Evolutionary conservation across 2,797 vertebrate genomes (phyloP).

Genomic region (Cephalopachus bancanus): DNA sequence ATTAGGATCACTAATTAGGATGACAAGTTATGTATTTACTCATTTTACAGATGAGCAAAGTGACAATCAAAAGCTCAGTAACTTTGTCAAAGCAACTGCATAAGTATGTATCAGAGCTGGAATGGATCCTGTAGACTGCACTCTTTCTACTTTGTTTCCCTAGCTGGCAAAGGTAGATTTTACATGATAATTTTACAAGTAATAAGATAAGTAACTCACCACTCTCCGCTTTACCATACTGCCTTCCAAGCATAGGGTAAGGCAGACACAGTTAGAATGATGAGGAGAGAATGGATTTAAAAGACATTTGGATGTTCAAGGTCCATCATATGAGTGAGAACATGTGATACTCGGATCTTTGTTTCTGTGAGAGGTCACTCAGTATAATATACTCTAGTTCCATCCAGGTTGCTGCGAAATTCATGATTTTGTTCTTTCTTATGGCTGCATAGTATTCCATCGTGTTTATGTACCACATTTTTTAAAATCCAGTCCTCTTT

Average conservation of each 20-base stretch:
- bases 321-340: too few relatives aligned
- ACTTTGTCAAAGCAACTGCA: neutral
- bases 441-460: too few relatives aligned
- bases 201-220: neutral
- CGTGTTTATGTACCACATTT: too few relatives aligned
- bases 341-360: too few relatives aligned
- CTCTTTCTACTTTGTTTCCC: neutral
- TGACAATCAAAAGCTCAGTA: neutral
- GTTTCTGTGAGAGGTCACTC: too few relatives aligned
- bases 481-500: too few relatives aligned
- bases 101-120: neutral
- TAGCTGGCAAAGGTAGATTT: neutral
- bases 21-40: too few relatives aligned
- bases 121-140: neutral
- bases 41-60: neutral
- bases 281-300: neutral
- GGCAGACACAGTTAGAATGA: neutral
- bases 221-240: neutral
- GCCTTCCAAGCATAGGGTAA: neutral
- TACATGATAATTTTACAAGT: neutral
- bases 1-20: neutral
- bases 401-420: too few relatives aligned
- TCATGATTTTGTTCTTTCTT: too few relatives aligned
- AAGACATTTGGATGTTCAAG: neutral
- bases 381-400: too few relatives aligned